These are phyloP conservation scores for Lordiphosa andalusiaca DNA, from an alignment of 2,888 invertebrate genomes.

Conservation along the genomic window DNA sequence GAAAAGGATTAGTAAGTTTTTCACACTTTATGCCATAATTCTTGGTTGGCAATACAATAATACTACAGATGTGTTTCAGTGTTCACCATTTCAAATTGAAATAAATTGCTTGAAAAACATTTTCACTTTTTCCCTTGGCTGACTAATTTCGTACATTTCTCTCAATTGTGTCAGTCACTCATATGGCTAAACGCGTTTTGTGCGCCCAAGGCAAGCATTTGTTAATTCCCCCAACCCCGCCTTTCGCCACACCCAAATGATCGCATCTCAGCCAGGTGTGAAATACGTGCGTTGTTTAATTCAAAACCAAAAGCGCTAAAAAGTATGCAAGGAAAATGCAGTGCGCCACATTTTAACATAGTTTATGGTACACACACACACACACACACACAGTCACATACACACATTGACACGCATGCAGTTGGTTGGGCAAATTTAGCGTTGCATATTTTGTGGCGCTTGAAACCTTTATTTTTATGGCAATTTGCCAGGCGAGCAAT, in stretches of 20 bases:
- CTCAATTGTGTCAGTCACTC: slow-evolving; percentile 21
- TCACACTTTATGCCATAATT: no score
- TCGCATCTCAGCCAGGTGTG: slow-evolving; percentile 41
- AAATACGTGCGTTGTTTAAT: slow-evolving; percentile 48
- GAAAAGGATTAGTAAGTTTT: no score
- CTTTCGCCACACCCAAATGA: slow-evolving; percentile 5
- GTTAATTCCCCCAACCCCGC: background rate
- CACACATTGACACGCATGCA: slow-evolving; percentile 21
- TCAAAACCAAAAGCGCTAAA: slow-evolving; percentile 36
- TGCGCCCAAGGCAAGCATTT: slow-evolving; percentile 29
- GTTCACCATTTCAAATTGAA: no score
- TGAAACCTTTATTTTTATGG: slow-evolving; percentile 68
- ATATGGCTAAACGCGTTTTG: slow-evolving; percentile 37
- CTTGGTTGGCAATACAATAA: no score
- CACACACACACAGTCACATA: slow-evolving; percentile 2
- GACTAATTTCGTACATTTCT: background rate
- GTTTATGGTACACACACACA: slow-evolving; percentile 20
- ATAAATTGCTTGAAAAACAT: no score
- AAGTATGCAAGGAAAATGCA: slow-evolving; percentile 50
- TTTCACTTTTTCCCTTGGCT: no score
- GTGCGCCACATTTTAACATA: slow-evolving; percentile 35
- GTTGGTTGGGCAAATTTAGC: slow-evolving; percentile 54
- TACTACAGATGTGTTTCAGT: no score
- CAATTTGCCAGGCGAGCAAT: slow-evolving; percentile 67
- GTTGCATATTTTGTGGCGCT: slow-evolving; percentile 71